Base-by-base conservation (phyloP, 1,140 invertebrate genomes). In the Homalodisca vitripennis region DNA sequence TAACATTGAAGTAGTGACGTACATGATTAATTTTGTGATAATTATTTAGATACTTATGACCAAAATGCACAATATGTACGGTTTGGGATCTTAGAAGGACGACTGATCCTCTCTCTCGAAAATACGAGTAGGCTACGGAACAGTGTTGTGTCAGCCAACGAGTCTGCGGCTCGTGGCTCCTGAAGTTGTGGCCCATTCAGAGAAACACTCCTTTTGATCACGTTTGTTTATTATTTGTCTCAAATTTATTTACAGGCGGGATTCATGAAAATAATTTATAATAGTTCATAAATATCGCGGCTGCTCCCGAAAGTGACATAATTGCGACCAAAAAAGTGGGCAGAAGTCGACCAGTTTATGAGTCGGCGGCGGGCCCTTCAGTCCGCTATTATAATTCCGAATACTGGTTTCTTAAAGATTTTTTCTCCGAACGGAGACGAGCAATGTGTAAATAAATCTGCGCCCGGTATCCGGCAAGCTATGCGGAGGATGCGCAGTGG, bases 391-490 rank as follows among this genome's bases (percentile, higher is more conserved):
- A 60, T 60, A 41, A 27, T 66, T 46, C 63, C 63, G 63, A 66
- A 66, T 66, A 66, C 63, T 47, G 63, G 63, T 66, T 31, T 31
- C 17, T 20, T 47, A 14, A 47, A 66, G 26, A 46, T 47, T 66
- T 66, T 46, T 66, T 66, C 41, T 27, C 63, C 32, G 63, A 27
- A 41, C 32, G 13, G 41, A 22, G 24, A 6, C 55, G 55, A 60
- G 24, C 32, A 46, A 66, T 46, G 63, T 66, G 63, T 66, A 66
- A 66, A 66, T 66, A 66, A 66, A 66, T 66, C 41, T 47, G 30
- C 62, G 30, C 13, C 62, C 51, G 62, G 62, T 27, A 64, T 64
- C 20, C 62, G 62, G 34, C 32, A n/a, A 13, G 14, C 17, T 66
- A 66, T 66, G 63, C 41, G n/a, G n/a, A 31, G 32, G 63, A 66